These are phyloP conservation scores for Drosophila tani DNA, from an alignment of 1,140 invertebrate species.

Conservation along the genomic window DNA sequence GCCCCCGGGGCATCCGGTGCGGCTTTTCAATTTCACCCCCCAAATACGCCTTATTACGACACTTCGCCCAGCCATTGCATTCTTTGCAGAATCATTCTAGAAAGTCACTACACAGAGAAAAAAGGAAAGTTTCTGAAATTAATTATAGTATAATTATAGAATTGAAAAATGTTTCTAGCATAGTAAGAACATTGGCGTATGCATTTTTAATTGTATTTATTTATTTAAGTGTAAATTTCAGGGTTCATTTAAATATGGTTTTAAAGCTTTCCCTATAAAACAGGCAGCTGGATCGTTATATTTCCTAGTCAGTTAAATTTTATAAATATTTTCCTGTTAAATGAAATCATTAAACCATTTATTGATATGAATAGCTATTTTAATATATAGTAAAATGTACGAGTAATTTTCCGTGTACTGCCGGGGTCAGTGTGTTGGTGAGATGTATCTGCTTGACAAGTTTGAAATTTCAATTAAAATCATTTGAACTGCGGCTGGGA, in stretches of 20 bases:
- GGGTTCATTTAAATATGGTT: too few species aligned
- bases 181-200: too few species aligned
- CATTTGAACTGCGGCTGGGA: constrained; percentile 78
- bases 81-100: constrained; percentile 50
- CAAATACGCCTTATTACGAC: constrained; percentile 6
- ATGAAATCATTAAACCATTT: too few species aligned
- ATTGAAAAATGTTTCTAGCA: not conserved
- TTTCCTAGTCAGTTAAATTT: too few species aligned
- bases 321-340: too few species aligned
- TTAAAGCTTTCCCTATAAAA: too few species aligned
- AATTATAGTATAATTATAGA: too few species aligned
- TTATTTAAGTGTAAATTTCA: too few species aligned
- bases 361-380: not conserved
- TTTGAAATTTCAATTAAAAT: constrained; percentile 84
- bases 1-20: constrained; percentile 42
- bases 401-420: not conserved
- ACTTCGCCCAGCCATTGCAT: constrained; percentile 35
- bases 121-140: not conserved
- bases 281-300: too few species aligned
- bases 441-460: constrained; percentile 69
- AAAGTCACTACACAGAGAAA: constrained; percentile 8
- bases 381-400: not conserved
- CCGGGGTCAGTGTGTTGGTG: not conserved
- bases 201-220: not conserved
- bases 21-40: constrained; percentile 37